Percentiles rank a stretch among this genome's conserved stretches.
phyloP scores from a whole-genome alignment of 2,113 vertebrate genomes.

The Anoplopoma fimbria region DNA sequence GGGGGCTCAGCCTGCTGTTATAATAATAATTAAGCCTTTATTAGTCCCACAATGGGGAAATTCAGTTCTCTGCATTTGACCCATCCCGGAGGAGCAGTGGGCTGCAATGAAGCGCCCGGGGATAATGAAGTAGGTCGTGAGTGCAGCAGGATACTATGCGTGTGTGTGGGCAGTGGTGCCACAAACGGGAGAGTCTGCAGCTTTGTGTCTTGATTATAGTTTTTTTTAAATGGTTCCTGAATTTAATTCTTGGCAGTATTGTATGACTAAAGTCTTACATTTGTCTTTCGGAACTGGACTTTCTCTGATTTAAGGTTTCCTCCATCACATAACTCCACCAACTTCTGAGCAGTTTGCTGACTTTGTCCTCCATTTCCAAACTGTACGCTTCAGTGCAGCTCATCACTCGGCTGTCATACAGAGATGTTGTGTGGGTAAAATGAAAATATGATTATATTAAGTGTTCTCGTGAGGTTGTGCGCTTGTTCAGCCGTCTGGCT shows the following conservation, averaged over 20 bases:
- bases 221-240: neutral
- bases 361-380: slow-evolving; percentile 2
- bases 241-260: neutral
- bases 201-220: neutral
- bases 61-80: no score
- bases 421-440: slow-evolving; percentile 8
- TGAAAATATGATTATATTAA: neutral
- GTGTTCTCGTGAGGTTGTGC: neutral
- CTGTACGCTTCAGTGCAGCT: neutral
- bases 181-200: neutral
- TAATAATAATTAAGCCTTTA: no score
- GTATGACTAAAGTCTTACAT: neutral
- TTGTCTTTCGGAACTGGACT: neutral
- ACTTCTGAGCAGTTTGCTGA: neutral
- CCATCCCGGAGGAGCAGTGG: no score
- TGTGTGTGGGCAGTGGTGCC: neutral
- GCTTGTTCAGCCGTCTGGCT: slow-evolving; percentile 3
- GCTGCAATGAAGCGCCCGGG: no score
- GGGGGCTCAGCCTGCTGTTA: neutral
- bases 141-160: neutral
- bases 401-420: slow-evolving; percentile 4
- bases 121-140: no score
- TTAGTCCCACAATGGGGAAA: no score
- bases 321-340: neutral
- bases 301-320: neutral